Evolutionary conservation across 2,113 vertebrate genomes (phyloP).

Genomic region (Triplophysa siluroides): DNA sequence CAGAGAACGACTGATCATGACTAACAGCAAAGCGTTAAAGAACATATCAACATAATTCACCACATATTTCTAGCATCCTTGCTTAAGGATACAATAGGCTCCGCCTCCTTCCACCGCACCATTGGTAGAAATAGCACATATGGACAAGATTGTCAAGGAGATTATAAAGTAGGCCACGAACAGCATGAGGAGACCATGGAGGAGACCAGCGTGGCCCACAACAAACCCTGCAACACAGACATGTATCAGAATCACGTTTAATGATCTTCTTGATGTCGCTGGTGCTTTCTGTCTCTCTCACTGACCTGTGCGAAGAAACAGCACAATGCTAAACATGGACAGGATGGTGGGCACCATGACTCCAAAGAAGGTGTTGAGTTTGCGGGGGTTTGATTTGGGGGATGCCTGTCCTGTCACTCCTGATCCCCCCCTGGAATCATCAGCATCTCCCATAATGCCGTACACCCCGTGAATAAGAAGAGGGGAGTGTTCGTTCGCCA

Average conservation of each 20-base stretch:
- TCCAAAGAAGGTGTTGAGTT: slow-evolving; percentile 88
- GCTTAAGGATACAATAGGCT: slow-evolving; percentile 89
- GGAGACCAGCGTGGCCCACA: slow-evolving; percentile 85
- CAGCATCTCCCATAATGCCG: slow-evolving; percentile 54
- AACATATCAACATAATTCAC: no score
- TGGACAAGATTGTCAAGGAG: slow-evolving; percentile 86
- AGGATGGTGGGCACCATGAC: slow-evolving; percentile 90
- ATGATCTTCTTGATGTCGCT: neutral
- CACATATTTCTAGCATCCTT: neutral
- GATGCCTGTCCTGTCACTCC: slow-evolving; percentile 43
- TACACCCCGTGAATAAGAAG: slow-evolving; percentile 80
- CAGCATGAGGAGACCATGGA: slow-evolving; percentile 86
- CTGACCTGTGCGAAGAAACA: slow-evolving; percentile 88
- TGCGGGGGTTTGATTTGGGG: slow-evolving; percentile 64
- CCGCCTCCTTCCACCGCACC: slow-evolving; percentile 88
- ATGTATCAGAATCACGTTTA: neutral
- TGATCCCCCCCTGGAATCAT: slow-evolving; percentile 34
- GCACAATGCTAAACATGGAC: slow-evolving; percentile 92
- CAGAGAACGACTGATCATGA: slow-evolving; percentile 90
- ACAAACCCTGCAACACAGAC: slow-evolving; percentile 80
- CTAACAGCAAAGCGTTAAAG: slow-evolving; percentile 68
- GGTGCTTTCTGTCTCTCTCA: neutral
- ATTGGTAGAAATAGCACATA: slow-evolving; percentile 92
- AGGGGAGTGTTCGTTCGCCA: slow-evolving; percentile 84
- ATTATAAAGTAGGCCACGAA: slow-evolving; percentile 86